These are phyloP conservation scores for Campaea margaritaria DNA, from an alignment of 2,888 invertebrate species.

Conservation along the genomic window DNA sequence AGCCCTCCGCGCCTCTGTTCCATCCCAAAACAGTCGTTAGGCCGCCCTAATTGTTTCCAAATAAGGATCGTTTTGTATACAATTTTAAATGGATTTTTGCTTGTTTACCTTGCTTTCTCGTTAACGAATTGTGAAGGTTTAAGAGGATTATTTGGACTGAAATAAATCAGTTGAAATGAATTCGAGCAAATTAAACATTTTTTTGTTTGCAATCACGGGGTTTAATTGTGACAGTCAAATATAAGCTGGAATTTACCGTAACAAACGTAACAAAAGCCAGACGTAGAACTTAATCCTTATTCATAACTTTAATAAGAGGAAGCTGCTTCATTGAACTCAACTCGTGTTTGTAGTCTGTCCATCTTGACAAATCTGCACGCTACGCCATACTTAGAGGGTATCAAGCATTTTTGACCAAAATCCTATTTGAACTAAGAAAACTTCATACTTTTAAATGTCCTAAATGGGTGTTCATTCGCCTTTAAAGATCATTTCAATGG, in stretches of 20 bases:
- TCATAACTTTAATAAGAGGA: no score
- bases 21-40: slow-evolving; percentile 44
- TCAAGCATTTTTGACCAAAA: no score
- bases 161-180: slow-evolving; percentile 50
- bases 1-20: slow-evolving; percentile 17
- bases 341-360: no score
- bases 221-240: slow-evolving; percentile 31
- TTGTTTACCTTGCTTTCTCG: slow-evolving; percentile 51
- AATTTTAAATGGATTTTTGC: slow-evolving; percentile 55
- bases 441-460: neutral
- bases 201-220: slow-evolving; percentile 7
- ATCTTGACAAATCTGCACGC: no score
- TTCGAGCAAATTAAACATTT: slow-evolving; percentile 34
- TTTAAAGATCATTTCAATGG: slow-evolving; percentile 7
- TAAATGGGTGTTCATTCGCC: neutral
- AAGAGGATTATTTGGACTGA: slow-evolving; percentile 53
- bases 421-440: neutral
- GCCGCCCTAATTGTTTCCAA: slow-evolving; percentile 53
- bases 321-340: no score
- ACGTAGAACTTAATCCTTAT: no score
- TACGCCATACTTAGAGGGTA: no score
- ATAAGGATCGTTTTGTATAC: slow-evolving; percentile 44
- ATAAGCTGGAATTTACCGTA: neutral
- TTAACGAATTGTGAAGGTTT: slow-evolving; percentile 55
- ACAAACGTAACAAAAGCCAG: neutral